Percentiles rank a stretch among this genome's conserved stretches.
phyloP scores from a whole-genome alignment of 2,888 invertebrate species.

The Leucania comma region DNA sequence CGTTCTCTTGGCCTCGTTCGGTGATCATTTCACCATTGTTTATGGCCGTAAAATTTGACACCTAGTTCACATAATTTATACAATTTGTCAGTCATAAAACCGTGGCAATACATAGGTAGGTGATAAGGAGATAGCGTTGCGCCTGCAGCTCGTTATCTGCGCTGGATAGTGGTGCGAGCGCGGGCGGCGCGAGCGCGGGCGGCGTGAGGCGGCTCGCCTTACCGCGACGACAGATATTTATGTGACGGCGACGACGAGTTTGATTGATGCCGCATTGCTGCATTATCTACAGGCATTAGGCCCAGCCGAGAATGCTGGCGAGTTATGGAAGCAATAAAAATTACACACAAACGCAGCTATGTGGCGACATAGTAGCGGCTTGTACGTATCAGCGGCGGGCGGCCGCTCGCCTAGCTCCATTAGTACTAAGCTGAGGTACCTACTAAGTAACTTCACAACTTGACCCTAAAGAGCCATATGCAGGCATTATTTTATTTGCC shows the following conservation, averaged over 20 bases:
- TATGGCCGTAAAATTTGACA: constrained; percentile 63
- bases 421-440: background rate
- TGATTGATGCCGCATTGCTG: constrained; percentile 66
- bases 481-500: background rate
- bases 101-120: constrained; percentile 45
- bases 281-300: constrained; percentile 63
- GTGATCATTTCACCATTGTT: constrained; percentile 65
- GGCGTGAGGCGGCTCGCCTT: constrained; percentile 37
- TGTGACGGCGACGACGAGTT: constrained; percentile 53
- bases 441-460: background rate
- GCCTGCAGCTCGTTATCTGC: constrained; percentile 68
- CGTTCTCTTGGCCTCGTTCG: constrained; percentile 59
- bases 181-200: constrained; percentile 2
- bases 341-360: constrained; percentile 35
- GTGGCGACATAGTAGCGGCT: constrained; percentile 14
- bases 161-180: constrained; percentile 48
- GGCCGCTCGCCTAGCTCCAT: constrained; percentile 4
- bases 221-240: constrained; percentile 46
- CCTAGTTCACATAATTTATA: constrained; percentile 61
- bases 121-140: constrained; percentile 47
- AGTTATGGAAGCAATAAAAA: constrained; percentile 61
- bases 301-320: constrained; percentile 54
- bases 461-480: constrained; percentile 31
- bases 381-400: constrained; percentile 7
- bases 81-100: constrained; percentile 65